Evolutionary conservation across 2,797 vertebrate species (phyloP).

Genomic region (Pithecia hirsuta): DNA sequence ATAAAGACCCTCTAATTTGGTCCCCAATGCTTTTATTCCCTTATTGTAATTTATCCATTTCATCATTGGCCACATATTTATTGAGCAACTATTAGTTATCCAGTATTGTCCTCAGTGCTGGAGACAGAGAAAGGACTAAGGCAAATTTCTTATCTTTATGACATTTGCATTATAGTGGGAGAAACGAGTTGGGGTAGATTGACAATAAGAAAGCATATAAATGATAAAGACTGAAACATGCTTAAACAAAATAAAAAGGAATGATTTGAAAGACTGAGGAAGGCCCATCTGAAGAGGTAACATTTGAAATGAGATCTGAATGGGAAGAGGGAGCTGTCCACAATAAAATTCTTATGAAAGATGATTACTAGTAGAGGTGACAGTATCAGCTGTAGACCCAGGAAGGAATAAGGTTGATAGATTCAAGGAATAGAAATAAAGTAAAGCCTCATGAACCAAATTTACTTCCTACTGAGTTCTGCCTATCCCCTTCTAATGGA

Average conservation of each 20-base stretch:
- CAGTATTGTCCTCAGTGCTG: background rate
- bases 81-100: background rate
- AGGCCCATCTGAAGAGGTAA: background rate
- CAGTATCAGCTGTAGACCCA: background rate
- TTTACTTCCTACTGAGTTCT: background rate
- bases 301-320: background rate
- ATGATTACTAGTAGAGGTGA: background rate
- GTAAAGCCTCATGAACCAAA: background rate
- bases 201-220: background rate
- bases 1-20: background rate
- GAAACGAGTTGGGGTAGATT: fast-evolving
- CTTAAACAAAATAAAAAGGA: background rate
- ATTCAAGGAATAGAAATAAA: background rate
- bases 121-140: background rate
- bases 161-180: background rate
- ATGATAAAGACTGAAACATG: background rate
- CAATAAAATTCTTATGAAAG: background rate
- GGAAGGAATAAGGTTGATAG: background rate
- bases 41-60: background rate
- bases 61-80: background rate
- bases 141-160: background rate
- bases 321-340: background rate
- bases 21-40: background rate
- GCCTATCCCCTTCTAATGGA: background rate
- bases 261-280: background rate